Evolutionary conservation across 2,113 vertebrate species (phyloP).

Genomic region (Oreochromis tanganicae): DNA sequence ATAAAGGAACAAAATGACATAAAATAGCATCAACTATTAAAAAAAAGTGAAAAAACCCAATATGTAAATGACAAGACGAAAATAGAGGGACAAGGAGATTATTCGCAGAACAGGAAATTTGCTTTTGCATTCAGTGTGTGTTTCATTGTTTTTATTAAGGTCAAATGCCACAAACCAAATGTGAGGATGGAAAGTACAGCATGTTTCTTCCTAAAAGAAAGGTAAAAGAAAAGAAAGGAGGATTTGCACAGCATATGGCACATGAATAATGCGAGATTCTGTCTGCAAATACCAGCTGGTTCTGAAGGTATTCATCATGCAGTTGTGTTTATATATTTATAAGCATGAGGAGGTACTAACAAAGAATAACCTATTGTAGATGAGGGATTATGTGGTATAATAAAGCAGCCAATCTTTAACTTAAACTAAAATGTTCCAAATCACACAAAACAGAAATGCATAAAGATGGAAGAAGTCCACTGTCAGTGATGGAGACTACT

Average conservation of each 20-base stretch:
- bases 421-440: background rate
- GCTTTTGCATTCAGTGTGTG: background rate
- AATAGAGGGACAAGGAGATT: background rate
- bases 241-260: background rate
- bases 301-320: background rate
- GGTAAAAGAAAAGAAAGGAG: background rate
- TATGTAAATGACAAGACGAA: background rate
- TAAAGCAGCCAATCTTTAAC: background rate
- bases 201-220: background rate
- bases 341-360: background rate
- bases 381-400: background rate
- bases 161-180: background rate
- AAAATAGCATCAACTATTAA: background rate
- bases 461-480: background rate
- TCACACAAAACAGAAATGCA: background rate
- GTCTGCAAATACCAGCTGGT: background rate
- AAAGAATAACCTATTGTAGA: background rate
- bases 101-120: background rate
- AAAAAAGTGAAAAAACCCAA: fast-evolving
- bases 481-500: background rate
- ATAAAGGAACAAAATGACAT: background rate
- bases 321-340: background rate
- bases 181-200: background rate
- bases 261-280: background rate
- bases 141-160: background rate